A percentile compares a stretch with the other conserved stretches of the same genome.
Conservation (phyloP, 2,888 invertebrate genomes). For the Chouioia cunea region DNA sequence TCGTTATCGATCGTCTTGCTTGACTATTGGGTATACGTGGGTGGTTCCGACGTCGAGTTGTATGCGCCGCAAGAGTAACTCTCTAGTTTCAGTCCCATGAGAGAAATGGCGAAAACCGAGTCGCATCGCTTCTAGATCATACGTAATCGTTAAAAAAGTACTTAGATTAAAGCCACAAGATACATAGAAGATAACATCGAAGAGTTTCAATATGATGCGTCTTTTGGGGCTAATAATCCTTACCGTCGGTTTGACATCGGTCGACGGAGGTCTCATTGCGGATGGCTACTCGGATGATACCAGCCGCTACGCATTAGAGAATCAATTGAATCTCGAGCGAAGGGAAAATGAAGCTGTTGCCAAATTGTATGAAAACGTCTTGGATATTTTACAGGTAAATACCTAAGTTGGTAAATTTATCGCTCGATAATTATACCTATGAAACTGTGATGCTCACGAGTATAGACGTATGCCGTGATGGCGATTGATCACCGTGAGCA, state of each 20-base stretch:
- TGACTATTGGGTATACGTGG: constrained; percentile 10
- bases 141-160: too few species aligned
- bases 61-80: neutral
- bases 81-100: constrained; percentile 26
- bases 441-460: neutral
- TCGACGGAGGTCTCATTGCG: constrained; percentile 15
- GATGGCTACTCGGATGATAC: constrained; percentile 3
- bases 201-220: too few species aligned
- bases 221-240: neutral
- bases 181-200: too few species aligned
- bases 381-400: constrained; percentile 40
- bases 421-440: neutral
- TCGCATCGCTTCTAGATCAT: neutral
- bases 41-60: constrained; percentile 6
- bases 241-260: too few species aligned
- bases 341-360: constrained; percentile 44
- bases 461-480: neutral
- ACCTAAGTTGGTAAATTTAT: neutral
- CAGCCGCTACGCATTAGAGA: constrained; percentile 14
- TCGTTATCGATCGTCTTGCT: constrained; percentile 20
- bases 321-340: constrained; percentile 28
- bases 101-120: constrained; percentile 16
- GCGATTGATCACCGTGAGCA: constrained; percentile 9
- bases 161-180: too few species aligned
- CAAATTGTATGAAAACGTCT: constrained; percentile 45